phyloP scores from a whole-genome alignment of 1,140 invertebrate species.

The Lineus longissimus region DNA sequence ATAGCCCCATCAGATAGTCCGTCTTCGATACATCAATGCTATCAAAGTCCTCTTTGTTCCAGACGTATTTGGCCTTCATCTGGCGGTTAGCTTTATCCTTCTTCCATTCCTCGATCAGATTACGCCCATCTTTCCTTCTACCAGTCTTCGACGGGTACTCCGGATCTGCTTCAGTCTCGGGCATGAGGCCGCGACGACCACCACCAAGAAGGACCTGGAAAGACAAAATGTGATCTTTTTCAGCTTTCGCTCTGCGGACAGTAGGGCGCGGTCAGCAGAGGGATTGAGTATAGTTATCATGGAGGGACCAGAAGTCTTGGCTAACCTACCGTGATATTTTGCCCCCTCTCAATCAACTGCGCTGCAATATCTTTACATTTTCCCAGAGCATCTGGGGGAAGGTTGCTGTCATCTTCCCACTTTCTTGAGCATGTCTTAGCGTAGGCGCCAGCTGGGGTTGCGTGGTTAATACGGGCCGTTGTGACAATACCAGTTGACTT shows the following conservation, averaged over 20 bases:
- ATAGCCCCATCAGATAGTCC: slow-evolving; percentile 52
- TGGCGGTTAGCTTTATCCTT: slow-evolving; percentile 26
- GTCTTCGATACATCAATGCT: slow-evolving; percentile 53
- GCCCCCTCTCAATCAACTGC: slow-evolving; percentile 34
- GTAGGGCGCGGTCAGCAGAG: too few species aligned
- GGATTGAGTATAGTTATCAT: too few species aligned
- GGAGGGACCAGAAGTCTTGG: too few species aligned
- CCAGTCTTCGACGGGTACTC: slow-evolving; percentile 23
- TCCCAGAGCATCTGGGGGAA: slow-evolving; percentile 13
- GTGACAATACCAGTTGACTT: slow-evolving; percentile 83
- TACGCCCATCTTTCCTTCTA: slow-evolving; percentile 25
- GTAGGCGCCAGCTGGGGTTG: slow-evolving; percentile 79
- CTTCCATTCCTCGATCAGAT: slow-evolving; percentile 58
- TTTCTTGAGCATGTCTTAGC: slow-evolving; percentile 65
- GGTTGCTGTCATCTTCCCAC: slow-evolving; percentile 42
- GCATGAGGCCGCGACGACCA: slow-evolving; percentile 27
- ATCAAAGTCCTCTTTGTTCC: slow-evolving; percentile 42
- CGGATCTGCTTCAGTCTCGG: slow-evolving; percentile 26
- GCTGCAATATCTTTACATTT: slow-evolving; percentile 53
- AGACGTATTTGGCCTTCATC: slow-evolving; percentile 53
- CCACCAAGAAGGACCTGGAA: slow-evolving; percentile 41
- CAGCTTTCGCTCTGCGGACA: too few species aligned
- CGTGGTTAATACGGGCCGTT: slow-evolving; percentile 83
- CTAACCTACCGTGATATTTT: slow-evolving; percentile 25
- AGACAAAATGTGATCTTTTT: too few species aligned